These are phyloP conservation scores for Drosophila leontia DNA, from an alignment of 1,140 invertebrate genomes.

Conservation along the genomic window DNA sequence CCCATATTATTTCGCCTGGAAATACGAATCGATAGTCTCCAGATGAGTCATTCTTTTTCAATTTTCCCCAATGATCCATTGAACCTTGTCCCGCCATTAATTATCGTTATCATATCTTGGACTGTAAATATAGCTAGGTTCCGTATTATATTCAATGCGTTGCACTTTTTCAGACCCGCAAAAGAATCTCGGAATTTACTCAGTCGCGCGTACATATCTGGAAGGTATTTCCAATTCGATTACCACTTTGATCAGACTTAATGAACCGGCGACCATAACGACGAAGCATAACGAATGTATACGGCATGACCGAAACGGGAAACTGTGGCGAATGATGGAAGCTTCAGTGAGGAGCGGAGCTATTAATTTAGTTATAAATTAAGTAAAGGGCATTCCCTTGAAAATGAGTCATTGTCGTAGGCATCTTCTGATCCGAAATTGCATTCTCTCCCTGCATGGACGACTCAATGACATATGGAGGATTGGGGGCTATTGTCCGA, in stretches of 20 bases:
- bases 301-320: constrained; percentile 18
- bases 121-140: constrained; percentile 4
- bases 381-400: not conserved
- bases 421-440: not conserved
- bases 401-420: not conserved
- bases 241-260: constrained; percentile 39
- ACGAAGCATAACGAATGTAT: constrained; percentile 48
- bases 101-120: constrained; percentile 34
- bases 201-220: constrained; percentile 14
- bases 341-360: constrained; percentile 19
- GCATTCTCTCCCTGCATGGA: not conserved
- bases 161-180: constrained; percentile 5
- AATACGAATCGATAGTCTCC: constrained; percentile 1
- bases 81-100: constrained; percentile 17
- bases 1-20: constrained; percentile 3
- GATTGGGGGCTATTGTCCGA: constrained; percentile 11
- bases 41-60: constrained; percentile 12
- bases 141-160: not conserved
- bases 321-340: constrained; percentile 56
- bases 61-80: constrained; percentile 10
- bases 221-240: constrained; percentile 57
- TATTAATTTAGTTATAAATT: constrained; percentile 31
- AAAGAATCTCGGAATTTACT: constrained; percentile 17
- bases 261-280: constrained; percentile 45
- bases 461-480: constrained; percentile 2